Evolutionary conservation across 2,888 invertebrate genomes (phyloP).

Genomic region (Tetranychus piercei): DNA sequence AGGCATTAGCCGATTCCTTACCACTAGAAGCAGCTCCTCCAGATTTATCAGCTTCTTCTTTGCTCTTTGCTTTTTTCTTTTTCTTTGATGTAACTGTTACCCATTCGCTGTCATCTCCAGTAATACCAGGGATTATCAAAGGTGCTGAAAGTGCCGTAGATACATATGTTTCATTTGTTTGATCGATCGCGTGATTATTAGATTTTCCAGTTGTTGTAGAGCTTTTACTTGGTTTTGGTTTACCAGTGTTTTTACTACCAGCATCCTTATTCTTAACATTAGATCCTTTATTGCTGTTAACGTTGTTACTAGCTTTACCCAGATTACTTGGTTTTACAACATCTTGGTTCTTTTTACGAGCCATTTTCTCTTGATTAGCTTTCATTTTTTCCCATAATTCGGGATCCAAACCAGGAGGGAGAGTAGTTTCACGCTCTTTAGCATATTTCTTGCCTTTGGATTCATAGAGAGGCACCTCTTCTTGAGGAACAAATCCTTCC

Average conservation of each 20-base stretch:
- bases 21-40: neutral
- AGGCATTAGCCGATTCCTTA: neutral
- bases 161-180: neutral
- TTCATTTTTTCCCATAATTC: slow-evolving; percentile 14
- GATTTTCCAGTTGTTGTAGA: neutral
- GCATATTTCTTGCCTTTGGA: slow-evolving; percentile 19
- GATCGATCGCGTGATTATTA: neutral
- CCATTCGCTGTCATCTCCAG: slow-evolving; percentile 15
- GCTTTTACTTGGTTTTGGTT: neutral
- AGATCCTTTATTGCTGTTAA: no score
- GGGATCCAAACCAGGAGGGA: slow-evolving; percentile 8
- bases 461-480: slow-evolving; percentile 63
- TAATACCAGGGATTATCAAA: slow-evolving; percentile 11
- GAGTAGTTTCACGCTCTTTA: slow-evolving; percentile 11
- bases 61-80: slow-evolving; percentile 6
- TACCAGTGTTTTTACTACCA: neutral
- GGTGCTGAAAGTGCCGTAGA: neutral
- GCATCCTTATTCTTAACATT: neutral
- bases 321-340: no score
- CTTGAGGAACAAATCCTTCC: slow-evolving; percentile 94
- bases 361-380: neutral
- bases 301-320: neutral
- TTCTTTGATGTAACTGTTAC: slow-evolving; percentile 9
- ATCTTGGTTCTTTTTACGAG: neutral
- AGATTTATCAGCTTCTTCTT: neutral